phyloP scores from a whole-genome alignment of 1,140 invertebrate species.

The Hyposmocoma kahamanoa region DNA sequence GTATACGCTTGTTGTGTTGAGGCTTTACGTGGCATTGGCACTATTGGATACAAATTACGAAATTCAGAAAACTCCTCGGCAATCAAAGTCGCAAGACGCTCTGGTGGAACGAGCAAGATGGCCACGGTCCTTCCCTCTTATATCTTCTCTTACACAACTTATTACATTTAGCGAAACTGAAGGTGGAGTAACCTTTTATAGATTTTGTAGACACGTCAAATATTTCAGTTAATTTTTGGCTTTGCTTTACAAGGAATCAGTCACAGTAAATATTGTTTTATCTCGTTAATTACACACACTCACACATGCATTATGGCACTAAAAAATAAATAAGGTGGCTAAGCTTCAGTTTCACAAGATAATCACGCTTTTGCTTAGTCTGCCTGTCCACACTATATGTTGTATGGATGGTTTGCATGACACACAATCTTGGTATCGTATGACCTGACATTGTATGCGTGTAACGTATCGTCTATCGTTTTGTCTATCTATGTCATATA shows the following conservation, averaged over 20 bases:
- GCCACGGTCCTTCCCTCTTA: conserved; percentile 55
- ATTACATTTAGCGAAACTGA: conserved; percentile 41
- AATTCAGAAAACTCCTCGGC: background rate
- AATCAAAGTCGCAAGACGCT: conserved; percentile 36
- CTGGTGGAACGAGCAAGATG: conserved; percentile 69
- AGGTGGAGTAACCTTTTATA: conserved; percentile 17
- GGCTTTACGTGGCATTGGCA: conserved; percentile 33
- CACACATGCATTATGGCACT: conserved; percentile 9
- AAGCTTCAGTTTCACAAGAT: conserved; percentile 53
- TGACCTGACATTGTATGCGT: too few relatives aligned
- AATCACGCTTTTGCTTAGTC: conserved; percentile 37
- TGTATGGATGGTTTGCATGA: conserved; percentile 33
- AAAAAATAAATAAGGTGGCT: conserved; percentile 11
- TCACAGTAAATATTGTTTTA: too few relatives aligned
- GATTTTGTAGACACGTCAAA: too few relatives aligned
- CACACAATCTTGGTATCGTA: too few relatives aligned
- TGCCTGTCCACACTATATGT: conserved; percentile 17
- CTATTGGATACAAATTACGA: background rate
- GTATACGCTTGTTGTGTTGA: conserved; percentile 29
- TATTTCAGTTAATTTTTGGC: too few relatives aligned
- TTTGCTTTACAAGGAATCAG: too few relatives aligned
- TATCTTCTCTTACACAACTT: conserved; percentile 43
- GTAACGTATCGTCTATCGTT: too few relatives aligned
- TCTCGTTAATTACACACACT: too few relatives aligned
- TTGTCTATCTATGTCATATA: too few relatives aligned